Conservation (phyloP, 2,797 vertebrate genomes). For the Balearica regulorum region DNA sequence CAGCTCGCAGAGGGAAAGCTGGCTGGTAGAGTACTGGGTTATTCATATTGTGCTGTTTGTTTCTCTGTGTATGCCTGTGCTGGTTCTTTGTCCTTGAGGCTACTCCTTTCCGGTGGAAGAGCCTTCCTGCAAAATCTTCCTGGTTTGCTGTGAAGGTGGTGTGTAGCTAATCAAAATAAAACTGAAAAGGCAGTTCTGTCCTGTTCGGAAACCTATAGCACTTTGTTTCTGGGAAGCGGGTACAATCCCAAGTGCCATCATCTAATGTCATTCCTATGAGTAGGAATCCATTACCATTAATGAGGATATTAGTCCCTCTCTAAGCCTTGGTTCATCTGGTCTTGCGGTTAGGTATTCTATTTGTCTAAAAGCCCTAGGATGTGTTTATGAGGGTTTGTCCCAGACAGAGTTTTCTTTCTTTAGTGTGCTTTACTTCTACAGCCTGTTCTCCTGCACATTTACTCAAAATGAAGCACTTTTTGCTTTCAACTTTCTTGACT, state of each 20-base stretch:
- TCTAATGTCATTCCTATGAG: neutral
- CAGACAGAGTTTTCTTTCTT: neutral
- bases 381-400: neutral
- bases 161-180: neutral
- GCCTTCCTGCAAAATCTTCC: neutral
- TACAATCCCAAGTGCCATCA: neutral
- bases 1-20: fast-evolving
- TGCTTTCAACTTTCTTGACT: neutral
- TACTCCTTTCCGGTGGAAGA: neutral
- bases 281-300: neutral
- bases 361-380: neutral
- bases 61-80: neutral
- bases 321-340: neutral
- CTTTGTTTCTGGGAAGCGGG: neutral
- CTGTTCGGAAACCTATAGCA: fast-evolving
- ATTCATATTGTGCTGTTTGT: neutral
- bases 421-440: neutral
- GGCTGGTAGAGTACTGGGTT: neutral
- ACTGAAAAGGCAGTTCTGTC: neutral
- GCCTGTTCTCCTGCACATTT: neutral
- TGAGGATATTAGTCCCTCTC: neutral
- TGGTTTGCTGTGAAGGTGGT: neutral
- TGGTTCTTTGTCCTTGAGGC: neutral
- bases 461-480: neutral
- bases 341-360: neutral